Percentiles rank a stretch among this genome's conserved stretches.
phyloP scores from a whole-genome alignment of 2,113 vertebrate species.

The Bujurquina vittata region DNA sequence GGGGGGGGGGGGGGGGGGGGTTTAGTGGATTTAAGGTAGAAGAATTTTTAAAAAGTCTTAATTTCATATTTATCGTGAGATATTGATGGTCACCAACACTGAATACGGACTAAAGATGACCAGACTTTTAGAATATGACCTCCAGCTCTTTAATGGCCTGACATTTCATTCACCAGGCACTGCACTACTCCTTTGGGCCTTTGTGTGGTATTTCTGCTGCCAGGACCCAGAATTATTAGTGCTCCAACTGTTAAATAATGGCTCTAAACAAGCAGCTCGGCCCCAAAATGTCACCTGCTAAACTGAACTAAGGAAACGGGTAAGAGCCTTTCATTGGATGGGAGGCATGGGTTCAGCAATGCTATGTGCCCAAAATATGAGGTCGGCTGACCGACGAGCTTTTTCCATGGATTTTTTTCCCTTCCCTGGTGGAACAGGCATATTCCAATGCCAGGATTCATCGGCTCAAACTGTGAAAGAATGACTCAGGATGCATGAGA shows the following conservation, averaged over 20 bases:
- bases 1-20: too few species aligned
- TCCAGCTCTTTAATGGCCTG: background rate
- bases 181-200: background rate
- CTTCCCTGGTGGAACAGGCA: background rate
- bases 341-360: background rate
- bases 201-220: too few species aligned
- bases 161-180: background rate
- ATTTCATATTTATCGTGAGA: too few species aligned
- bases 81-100: background rate
- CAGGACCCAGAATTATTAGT: too few species aligned
- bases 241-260: too few species aligned
- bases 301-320: background rate
- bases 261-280: background rate
- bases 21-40: too few species aligned
- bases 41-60: too few species aligned
- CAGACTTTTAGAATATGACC: background rate
- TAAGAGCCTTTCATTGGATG: background rate
- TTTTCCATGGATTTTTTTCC: background rate
- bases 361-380: background rate
- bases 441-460: background rate
- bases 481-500: background rate
- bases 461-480: background rate
- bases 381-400: background rate
- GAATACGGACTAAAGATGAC: background rate
- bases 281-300: background rate